Conservation (phyloP, 2,113 vertebrate genomes). For the Gadus chalcogrammus region DNA sequence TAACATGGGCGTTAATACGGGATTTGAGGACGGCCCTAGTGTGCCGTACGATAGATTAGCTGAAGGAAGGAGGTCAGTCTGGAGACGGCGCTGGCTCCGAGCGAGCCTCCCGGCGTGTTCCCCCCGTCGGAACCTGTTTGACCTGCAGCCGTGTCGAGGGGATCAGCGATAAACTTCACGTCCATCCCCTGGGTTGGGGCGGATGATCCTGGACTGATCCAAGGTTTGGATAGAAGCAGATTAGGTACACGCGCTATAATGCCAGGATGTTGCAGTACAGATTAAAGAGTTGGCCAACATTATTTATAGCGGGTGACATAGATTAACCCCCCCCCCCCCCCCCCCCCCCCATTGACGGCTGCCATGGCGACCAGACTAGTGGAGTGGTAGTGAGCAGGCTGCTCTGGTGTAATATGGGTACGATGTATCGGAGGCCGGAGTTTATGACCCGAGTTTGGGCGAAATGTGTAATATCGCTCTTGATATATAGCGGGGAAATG, state of each 20-base stretch:
- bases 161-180: constrained; percentile 54
- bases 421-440: neutral
- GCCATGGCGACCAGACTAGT: neutral
- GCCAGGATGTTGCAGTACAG: constrained; percentile 48
- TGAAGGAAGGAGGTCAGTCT: constrained; percentile 62
- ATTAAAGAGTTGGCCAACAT: constrained; percentile 62
- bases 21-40: constrained; percentile 48
- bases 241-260: constrained; percentile 52
- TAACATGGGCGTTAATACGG: constrained; percentile 45
- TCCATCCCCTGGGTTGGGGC: constrained; percentile 37
- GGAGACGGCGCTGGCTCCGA: constrained; percentile 45
- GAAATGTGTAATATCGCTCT: neutral
- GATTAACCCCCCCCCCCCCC: constrained; percentile 37
- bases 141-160: constrained; percentile 50
- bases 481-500: too few species aligned
- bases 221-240: constrained; percentile 64
- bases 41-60: constrained; percentile 50
- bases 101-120: constrained; percentile 36
- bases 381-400: neutral
- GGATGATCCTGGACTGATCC: constrained; percentile 67
- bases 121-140: constrained; percentile 56
- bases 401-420: neutral
- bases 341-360: constrained; percentile 20
- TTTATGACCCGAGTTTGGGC: neutral
- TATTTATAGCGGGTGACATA: constrained; percentile 48